These are phyloP conservation scores for Colostygia pectinataria DNA, from an alignment of 2,888 invertebrate species.

Conservation along the genomic window DNA sequence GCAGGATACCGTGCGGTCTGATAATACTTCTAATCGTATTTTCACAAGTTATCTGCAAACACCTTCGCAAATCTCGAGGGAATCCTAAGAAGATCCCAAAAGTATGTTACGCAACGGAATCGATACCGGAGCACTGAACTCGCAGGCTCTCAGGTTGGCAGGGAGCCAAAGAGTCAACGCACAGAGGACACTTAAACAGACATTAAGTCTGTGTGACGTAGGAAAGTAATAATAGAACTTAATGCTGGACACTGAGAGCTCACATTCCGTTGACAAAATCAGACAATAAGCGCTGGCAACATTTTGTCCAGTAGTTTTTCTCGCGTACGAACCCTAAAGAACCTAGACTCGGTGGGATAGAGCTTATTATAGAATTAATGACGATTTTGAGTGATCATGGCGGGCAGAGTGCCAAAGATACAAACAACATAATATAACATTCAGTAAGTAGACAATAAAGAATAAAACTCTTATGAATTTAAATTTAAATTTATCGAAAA, in stretches of 20 bases:
- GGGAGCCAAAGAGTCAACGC: constrained; percentile 1
- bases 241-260: not conserved
- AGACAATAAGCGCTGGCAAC: too few species aligned
- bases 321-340: too few species aligned
- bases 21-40: not conserved
- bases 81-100: constrained; percentile 5
- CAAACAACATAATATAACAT: too few species aligned
- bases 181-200: not conserved
- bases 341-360: too few species aligned
- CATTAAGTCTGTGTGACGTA: not conserved
- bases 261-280: not conserved
- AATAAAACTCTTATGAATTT: too few species aligned
- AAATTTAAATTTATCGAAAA: too few species aligned
- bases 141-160: constrained; percentile 8
- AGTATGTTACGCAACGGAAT: constrained; percentile 20
- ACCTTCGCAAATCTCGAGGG: not conserved
- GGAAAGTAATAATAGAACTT: not conserved
- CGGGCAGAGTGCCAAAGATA: too few species aligned
- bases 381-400: too few species aligned
- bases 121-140: constrained; percentile 21
- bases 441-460: too few species aligned
- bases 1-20: not conserved
- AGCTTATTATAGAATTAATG: too few species aligned
- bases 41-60: not conserved
- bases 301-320: too few species aligned